Percentiles rank a stretch among this genome's conserved stretches.
These are phyloP conservation scores for Odontophorus gujanensis DNA, from an alignment of 2,113 vertebrate species.

Conservation along the genomic window DNA sequence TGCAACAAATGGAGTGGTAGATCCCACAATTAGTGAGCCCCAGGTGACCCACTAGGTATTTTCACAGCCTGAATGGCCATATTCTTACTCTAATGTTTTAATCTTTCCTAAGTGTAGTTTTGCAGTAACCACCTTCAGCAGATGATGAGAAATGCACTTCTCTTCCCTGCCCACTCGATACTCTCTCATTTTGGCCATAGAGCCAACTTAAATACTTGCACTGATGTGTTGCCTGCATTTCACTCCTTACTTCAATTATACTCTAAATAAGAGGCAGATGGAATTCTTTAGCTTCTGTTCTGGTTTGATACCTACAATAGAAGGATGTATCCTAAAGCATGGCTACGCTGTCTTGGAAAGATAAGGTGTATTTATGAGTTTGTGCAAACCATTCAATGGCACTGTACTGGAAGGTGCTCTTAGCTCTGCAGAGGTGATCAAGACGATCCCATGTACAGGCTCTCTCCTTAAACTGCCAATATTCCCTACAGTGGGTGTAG, in stretches of 20 bases:
- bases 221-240: not conserved
- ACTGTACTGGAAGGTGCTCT: not conserved
- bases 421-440: not conserved
- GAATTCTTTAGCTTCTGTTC: not conserved
- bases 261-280: not conserved
- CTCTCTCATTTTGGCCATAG: not conserved
- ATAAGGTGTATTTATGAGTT: not conserved
- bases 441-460: not conserved
- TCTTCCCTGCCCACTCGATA: not conserved
- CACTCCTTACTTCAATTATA: not conserved
- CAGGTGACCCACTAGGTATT: rapidly evolving
- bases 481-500: not conserved
- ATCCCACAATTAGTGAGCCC: not conserved
- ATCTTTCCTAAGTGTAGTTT: not conserved
- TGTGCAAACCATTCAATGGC: not conserved
- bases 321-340: not conserved
- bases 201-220: not conserved
- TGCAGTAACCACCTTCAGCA: not conserved
- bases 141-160: not conserved
- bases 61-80: not conserved
- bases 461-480: not conserved
- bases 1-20: not conserved
- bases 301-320: not conserved
- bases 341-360: not conserved
- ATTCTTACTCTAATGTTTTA: not conserved